A percentile compares a stretch with the other conserved stretches of the same genome.
These are phyloP conservation scores for Lytechinus variegatus DNA, from an alignment of 35 echinoderm and acorn worm species.

Conservation along the genomic window DNA sequence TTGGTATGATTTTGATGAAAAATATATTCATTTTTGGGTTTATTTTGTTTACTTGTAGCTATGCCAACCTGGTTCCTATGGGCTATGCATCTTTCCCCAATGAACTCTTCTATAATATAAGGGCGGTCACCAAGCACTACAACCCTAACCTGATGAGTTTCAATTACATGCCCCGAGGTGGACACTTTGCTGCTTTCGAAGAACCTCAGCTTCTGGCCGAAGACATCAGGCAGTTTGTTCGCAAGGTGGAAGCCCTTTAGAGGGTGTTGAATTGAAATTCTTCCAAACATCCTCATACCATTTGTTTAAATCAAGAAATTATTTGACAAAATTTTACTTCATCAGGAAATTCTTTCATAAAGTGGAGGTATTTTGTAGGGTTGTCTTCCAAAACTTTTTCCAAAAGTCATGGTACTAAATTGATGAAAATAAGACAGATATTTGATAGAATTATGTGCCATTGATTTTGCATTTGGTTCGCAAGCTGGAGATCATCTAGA, in stretches of 20 bases:
- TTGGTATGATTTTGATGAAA: neutral
- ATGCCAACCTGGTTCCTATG: slow-evolving; percentile 22
- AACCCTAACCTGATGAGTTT: slow-evolving; percentile 77
- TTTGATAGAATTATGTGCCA: no score
- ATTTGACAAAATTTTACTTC: no score
- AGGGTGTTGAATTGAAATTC: neutral
- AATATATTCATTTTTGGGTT: neutral
- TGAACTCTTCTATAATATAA: neutral
- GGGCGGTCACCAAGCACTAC: neutral
- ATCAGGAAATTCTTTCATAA: no score
- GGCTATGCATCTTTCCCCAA: slow-evolving; percentile 45
- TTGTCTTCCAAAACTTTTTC: no score
- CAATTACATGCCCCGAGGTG: slow-evolving; percentile 74
- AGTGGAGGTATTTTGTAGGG: no score
- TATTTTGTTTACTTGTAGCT: neutral
- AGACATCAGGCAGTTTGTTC: slow-evolving; percentile 84
- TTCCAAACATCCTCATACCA: neutral
- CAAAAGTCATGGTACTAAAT: no score
- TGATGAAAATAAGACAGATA: no score
- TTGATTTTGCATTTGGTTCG: no score
- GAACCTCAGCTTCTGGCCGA: slow-evolving; percentile 67
- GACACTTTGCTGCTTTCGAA: slow-evolving; percentile 89
- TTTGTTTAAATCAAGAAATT: no score
- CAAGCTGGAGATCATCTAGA: no score
- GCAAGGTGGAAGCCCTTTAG: slow-evolving; percentile 65